Conservation (phyloP, 2,797 vertebrate species). For the Spea hammondii region DNA sequence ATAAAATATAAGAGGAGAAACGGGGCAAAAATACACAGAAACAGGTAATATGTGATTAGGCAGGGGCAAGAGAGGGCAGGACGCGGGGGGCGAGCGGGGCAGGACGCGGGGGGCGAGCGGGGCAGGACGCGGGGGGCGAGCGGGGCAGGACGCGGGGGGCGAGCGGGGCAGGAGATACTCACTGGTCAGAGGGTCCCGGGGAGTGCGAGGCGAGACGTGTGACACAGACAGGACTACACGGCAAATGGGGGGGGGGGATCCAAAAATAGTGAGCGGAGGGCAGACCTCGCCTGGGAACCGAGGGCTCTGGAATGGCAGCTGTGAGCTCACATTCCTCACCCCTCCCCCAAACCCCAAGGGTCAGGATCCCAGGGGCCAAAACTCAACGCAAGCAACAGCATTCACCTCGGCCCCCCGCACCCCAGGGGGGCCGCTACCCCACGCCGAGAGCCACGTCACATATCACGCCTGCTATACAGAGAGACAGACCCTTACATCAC, state of each 20-base stretch:
- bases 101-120: too few species aligned
- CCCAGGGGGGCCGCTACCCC: neutral
- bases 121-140: slow-evolving; percentile 36
- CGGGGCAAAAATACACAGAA: too few species aligned
- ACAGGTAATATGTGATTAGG: neutral
- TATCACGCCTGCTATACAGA: neutral
- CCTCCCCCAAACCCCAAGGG: slow-evolving; percentile 3
- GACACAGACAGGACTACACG: slow-evolving; percentile 39
- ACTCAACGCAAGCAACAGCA: too few species aligned
- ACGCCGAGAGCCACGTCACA: neutral
- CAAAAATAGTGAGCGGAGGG: neutral
- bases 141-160: neutral
- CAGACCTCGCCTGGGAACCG: too few species aligned
- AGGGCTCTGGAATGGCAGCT: slow-evolving; percentile 31
- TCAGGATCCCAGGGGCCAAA: too few species aligned
- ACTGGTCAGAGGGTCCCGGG: slow-evolving; percentile 14
- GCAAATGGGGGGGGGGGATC: neutral
- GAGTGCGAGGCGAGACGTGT: too few species aligned
- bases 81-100: too few species aligned
- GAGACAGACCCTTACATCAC: too few species aligned
- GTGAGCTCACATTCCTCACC: slow-evolving; percentile 28
- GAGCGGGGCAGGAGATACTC: slow-evolving; percentile 6
- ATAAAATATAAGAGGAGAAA: too few species aligned
- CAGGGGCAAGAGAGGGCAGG: neutral
- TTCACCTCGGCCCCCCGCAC: neutral